Base-by-base conservation (phyloP, 1,140 invertebrate genomes). In the Drosophila tristis region DNA sequence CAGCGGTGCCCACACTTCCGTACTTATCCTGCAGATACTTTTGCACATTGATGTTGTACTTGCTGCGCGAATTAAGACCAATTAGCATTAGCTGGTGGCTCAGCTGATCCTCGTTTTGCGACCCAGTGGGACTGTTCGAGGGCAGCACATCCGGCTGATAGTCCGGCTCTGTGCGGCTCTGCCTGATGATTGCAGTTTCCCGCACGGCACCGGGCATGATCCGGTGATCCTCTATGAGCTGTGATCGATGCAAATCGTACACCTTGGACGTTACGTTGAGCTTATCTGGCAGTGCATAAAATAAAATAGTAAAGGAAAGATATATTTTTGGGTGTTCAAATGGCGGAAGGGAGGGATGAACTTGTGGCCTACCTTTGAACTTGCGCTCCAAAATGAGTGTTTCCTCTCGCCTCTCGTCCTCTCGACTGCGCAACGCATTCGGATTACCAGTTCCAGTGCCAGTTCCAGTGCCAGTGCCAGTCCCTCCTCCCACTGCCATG, bases 1-100 rank as follows among this genome's bases (percentile, higher is more conserved):
- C 31, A 3, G 31, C 31, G 9, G 31, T 35, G 8, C 8, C 29
- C 6, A 29, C 29, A 29, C 63, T 68, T 9, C 82, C 77, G 48
- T 80, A 84, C 60, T 77, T 87, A 2, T 67, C 62, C 48, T 68
- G 75, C 13, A 84, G 49, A 63, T 84, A 84, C 53, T 80, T 78
- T 65, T 84, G 82, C 35, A 78, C 78, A 67, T 68, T 80, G 20
- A 53, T 78, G 48, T 85, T 85, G 53, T 85, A 85, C 62, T 80
- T 77, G 55, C 58, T 76, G 23, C 57, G 80, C 25, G 80, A 67
- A 68, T 71, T 71, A 54, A 59, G 31, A n/a, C 29, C 49, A 53
- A 13, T 29, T 35, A 58, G 35, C 26, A 42, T 68, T 9, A 6
- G 15, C 23, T 43, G 60, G 45, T 5, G 16, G 20, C 3, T 23